Conservation (phyloP, 2,113 vertebrate genomes). For the Cathartes aura region DNA sequence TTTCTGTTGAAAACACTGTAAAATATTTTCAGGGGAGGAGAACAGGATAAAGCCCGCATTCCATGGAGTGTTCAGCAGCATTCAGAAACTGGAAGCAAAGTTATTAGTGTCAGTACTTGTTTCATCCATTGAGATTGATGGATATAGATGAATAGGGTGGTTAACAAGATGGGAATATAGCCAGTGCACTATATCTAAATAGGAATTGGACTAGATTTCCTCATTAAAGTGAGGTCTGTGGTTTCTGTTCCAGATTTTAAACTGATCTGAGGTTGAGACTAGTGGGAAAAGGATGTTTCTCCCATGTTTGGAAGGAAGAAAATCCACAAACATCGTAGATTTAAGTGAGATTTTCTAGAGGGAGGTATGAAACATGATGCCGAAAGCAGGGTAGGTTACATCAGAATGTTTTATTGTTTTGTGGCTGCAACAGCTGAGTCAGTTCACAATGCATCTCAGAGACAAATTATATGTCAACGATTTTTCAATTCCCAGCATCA, state of each 20-base stretch:
- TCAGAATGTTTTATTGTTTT: conserved; percentile 30
- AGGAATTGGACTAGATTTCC: conserved; percentile 7
- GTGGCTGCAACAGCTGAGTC: conserved; percentile 31
- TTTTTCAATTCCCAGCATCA: conserved; percentile 3
- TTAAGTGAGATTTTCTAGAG: conserved; percentile 14
- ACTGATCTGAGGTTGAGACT: neutral
- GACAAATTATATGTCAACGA: neutral
- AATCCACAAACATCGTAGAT: neutral
- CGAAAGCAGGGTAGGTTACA: neutral
- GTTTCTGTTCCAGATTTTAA: conserved; percentile 13
- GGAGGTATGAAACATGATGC: neutral
- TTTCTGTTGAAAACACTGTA: neutral
- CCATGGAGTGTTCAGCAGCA: neutral
- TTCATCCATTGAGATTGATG: conserved; percentile 19
- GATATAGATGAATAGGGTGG: conserved; percentile 18
- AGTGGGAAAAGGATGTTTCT: neutral
- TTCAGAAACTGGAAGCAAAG: conserved; percentile 2
- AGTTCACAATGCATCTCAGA: neutral
- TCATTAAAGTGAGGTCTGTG: neutral
- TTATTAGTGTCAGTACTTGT: conserved; percentile 34
- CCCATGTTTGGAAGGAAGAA: neutral
- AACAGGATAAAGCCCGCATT: neutral
- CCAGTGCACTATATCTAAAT: neutral
- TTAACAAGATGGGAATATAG: conserved; percentile 40
- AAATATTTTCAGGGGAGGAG: neutral